Conservation (phyloP, 1,140 invertebrate genomes). For the Caerostris extrusa region DNA sequence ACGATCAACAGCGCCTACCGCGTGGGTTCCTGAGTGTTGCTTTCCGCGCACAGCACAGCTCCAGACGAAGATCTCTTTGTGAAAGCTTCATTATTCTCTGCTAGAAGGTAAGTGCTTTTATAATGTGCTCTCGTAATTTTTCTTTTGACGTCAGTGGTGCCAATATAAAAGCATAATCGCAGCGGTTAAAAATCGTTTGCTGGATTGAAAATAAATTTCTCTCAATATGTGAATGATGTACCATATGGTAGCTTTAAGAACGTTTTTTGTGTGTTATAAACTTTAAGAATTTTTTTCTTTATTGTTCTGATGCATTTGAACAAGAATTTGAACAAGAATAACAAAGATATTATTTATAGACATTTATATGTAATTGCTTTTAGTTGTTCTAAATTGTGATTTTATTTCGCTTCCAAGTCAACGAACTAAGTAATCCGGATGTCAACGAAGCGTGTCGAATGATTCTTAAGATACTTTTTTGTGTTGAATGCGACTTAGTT, state of each 20-base stretch:
- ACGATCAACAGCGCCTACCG: constrained; percentile 12
- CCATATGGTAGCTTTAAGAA: constrained; percentile 1
- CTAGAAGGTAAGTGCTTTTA: not conserved
- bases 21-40: not conserved
- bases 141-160: not conserved
- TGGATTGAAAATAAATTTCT: not conserved
- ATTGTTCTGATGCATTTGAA: no score
- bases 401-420: not conserved
- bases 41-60: not conserved
- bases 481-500: no score
- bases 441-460: not conserved
- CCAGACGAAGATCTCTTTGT: not conserved
- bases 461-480: no score
- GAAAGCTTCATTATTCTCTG: not conserved
- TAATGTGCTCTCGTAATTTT: not conserved
- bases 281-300: not conserved
- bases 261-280: not conserved
- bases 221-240: not conserved
- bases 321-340: no score
- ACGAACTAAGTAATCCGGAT: not conserved
- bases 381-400: no score
- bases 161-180: no score
- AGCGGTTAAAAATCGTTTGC: not conserved
- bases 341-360: no score
- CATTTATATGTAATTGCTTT: no score